Percentiles rank a stretch among this genome's conserved stretches.
These are phyloP conservation scores for Hystrix cristata DNA, from an alignment of 2,113 vertebrate genomes.

Conservation along the genomic window DNA sequence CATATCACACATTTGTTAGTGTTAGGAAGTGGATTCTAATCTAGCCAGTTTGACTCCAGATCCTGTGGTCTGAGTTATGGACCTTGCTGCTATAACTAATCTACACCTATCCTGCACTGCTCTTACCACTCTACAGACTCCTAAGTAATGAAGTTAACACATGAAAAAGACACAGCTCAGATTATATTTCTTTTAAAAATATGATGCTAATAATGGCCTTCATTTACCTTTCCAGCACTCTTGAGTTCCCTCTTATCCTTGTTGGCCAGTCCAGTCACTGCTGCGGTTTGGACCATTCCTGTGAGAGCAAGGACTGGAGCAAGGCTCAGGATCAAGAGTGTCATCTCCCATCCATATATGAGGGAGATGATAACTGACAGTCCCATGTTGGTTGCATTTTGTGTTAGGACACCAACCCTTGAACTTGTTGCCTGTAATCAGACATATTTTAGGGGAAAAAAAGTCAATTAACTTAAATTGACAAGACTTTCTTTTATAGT, in stretches of 20 bases:
- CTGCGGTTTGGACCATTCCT: constrained; percentile 72
- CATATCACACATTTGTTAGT: neutral
- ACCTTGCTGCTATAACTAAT: neutral
- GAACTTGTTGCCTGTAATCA: constrained; percentile 75
- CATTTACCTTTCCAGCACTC: constrained; percentile 65
- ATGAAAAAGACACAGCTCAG: neutral
- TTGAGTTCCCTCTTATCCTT: constrained; percentile 81
- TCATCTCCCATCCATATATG: constrained; percentile 79
- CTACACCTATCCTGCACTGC: neutral
- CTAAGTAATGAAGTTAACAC: neutral
- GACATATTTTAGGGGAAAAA: constrained; percentile 35
- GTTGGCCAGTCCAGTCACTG: constrained; percentile 74
- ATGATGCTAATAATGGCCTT: neutral
- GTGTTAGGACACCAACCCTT: constrained; percentile 73
- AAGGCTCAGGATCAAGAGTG: constrained; percentile 77
- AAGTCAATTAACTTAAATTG: constrained; percentile 19
- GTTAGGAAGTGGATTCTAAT: neutral
- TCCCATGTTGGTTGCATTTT: constrained; percentile 78
- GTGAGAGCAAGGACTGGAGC: constrained; percentile 76
- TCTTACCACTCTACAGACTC: neutral
- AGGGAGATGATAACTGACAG: constrained; percentile 79
- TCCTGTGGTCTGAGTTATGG: neutral
- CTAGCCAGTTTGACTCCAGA: neutral
- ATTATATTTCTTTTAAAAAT: constrained; percentile 51
- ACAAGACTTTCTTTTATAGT: neutral